Evolutionary conservation across 2,113 vertebrate genomes (phyloP).

Genomic region (Podiceps cristatus): DNA sequence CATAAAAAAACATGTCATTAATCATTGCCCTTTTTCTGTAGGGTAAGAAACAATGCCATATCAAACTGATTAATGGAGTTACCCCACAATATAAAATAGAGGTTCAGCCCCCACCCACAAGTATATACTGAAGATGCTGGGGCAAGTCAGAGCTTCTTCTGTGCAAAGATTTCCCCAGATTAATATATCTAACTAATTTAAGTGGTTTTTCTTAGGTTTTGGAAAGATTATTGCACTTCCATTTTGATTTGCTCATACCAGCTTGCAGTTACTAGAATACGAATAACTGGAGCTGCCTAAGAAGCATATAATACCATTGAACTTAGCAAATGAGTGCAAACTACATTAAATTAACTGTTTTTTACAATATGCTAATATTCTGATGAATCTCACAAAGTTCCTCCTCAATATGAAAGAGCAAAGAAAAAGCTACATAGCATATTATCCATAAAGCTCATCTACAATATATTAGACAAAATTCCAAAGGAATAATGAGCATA

Average conservation of each 20-base stretch:
- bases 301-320: background rate
- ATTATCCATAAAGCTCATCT: background rate
- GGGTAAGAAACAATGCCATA: background rate
- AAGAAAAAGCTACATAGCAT: background rate
- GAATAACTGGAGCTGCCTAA: background rate
- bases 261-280: background rate
- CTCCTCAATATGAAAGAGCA: background rate
- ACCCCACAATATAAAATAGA: background rate
- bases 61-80: background rate
- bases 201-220: background rate
- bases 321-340: background rate
- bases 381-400: background rate
- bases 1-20: background rate
- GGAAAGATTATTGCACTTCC: background rate
- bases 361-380: background rate
- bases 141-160: background rate
- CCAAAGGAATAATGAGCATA: fast-evolving
- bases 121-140: background rate
- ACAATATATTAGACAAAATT: background rate
- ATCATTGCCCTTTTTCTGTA: background rate
- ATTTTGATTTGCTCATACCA: background rate
- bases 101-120: background rate
- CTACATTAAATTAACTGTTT: background rate
- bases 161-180: background rate
- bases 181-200: background rate